phyloP scores from a whole-genome alignment of 2,797 vertebrate species.

The Coregonus sp. region DNA sequence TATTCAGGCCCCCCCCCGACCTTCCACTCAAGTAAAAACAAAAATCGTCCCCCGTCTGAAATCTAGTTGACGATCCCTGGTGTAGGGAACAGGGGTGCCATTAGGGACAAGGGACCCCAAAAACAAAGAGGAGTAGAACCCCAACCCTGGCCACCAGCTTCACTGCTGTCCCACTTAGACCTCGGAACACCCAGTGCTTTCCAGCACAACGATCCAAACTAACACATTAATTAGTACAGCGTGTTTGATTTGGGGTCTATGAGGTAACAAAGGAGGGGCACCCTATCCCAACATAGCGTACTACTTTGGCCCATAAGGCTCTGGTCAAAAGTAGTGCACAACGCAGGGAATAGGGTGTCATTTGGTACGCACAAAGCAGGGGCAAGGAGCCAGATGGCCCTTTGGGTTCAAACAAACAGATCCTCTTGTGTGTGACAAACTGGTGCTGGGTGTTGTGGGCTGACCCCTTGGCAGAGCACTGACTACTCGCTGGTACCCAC shows the following conservation, averaged over 20 bases:
- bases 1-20: too few relatives aligned
- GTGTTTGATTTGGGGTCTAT: constrained; percentile 20
- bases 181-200: constrained; percentile 10
- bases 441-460: constrained; percentile 14
- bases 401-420: constrained; percentile 23
- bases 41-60: too few relatives aligned
- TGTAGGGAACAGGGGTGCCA: too few relatives aligned
- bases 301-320: neutral
- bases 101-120: too few relatives aligned
- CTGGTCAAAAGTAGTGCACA: neutral
- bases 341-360: neutral
- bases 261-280: constrained; percentile 8
- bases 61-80: too few relatives aligned
- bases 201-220: constrained; percentile 17
- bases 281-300: neutral
- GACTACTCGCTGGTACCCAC: neutral
- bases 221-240: constrained; percentile 30
- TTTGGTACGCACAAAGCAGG: neutral
- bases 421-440: constrained; percentile 13
- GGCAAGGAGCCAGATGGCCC: constrained; percentile 26
- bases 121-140: constrained; percentile 23
- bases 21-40: too few relatives aligned
- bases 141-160: neutral
- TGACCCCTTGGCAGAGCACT: neutral
- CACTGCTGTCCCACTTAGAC: constrained; percentile 22